Evolutionary conservation across 2,797 vertebrate genomes (phyloP), one percentile per base, ranked within the genome.

Genomic region (Tokudaia muenninki): DNA sequence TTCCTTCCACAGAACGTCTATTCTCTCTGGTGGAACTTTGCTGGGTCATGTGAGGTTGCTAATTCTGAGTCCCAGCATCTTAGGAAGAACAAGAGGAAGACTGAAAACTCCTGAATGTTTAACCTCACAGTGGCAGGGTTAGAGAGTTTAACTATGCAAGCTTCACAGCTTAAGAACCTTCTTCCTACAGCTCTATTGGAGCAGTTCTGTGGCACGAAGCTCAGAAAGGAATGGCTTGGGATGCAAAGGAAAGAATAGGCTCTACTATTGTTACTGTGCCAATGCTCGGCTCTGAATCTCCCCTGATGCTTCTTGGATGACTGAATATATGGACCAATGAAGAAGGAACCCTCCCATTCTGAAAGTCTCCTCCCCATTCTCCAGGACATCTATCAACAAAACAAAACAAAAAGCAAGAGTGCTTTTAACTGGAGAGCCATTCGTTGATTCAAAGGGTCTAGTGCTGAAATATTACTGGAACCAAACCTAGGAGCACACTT

Each of bases 311-410:
- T 80, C 29, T 14, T 50, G n/a, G 72, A 21, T 77, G 75, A 63
- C 1, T 78, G 37, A 93, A 67, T 19, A 19, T 75, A 63, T 72
- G 59, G 80, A 34, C 75, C 83, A 72, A 12, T 4, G 34, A 67
- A 52, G n/a, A 41, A 57, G 72, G n/a, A 72, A 72, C n/a, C n/a
- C 16, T 21, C n/a, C 17, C 17, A 72, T 10, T 37, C 70, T 37
- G 70, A 72, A 37, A 37, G n/a, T 24, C 12, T 17, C 84, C 17
- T 67, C 65, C 37, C 61, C 55, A 61, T 86, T 88, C 55, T 82
- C 77, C 77, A 79, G 22, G 87, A 88, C 72, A 92, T 47, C 79
- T 52, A n/a, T 59, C 59, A 44, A 83, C 88, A 81, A 90, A 98
- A 83, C 87, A 77, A 91, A 98, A 77, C 88, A 77, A 92, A 57